These are phyloP conservation scores for Platyscapa corneri DNA, from an alignment of 1,140 invertebrate genomes.

Conservation along the genomic window DNA sequence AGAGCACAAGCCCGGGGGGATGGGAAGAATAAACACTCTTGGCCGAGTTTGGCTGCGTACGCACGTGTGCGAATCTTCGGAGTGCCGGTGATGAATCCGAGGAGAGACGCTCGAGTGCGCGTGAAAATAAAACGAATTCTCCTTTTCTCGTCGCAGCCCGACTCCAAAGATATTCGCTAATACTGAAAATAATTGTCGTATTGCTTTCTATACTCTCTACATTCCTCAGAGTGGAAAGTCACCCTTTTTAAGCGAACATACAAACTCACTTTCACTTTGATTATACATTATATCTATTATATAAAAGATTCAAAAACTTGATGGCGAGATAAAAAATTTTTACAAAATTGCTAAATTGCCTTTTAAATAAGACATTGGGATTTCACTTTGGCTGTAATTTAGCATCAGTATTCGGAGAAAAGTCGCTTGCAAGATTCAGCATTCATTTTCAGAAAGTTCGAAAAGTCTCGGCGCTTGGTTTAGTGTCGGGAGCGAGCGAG, in stretches of 20 bases:
- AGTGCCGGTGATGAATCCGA: background rate
- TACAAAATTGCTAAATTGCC: background rate
- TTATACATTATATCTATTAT: background rate
- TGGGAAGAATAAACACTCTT: background rate
- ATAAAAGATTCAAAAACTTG: background rate
- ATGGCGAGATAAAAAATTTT: background rate
- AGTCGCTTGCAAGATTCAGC: background rate
- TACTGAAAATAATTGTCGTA: constrained; percentile 4
- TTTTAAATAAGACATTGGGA: background rate
- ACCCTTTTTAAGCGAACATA: background rate
- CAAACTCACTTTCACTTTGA: constrained; percentile 1
- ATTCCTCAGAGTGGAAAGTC: constrained; percentile 7
- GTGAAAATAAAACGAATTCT: background rate
- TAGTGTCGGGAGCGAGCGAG: background rate
- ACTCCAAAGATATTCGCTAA: background rate
- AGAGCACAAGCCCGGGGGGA: too few relatives aligned
- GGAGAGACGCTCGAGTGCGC: background rate
- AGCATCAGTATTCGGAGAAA: background rate
- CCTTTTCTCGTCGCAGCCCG: background rate
- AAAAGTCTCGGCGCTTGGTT: too few relatives aligned
- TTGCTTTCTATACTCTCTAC: constrained; percentile 13
- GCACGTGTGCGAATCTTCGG: background rate
- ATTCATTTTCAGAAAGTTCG: background rate
- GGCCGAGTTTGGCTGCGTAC: background rate
- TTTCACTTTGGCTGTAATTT: background rate